These are phyloP conservation scores for Procambarus virginalis DNA, from an alignment of 1,140 invertebrate species.

Conservation along the genomic window DNA sequence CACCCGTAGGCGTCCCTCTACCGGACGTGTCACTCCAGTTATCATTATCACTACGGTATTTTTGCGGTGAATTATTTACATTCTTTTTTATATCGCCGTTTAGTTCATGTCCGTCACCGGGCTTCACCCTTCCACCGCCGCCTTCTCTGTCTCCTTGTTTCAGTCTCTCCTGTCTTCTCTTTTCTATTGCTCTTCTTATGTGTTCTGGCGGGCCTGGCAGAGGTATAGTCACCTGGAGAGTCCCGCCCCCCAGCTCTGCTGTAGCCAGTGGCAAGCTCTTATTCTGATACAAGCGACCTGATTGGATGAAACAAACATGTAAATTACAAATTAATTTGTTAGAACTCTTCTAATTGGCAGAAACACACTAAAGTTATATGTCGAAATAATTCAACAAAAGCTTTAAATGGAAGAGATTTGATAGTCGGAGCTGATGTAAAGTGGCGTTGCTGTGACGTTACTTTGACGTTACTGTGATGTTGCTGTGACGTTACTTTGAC, in stretches of 20 bases:
- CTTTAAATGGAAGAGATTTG: no score
- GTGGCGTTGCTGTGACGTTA: no score
- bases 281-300: constrained; percentile 60
- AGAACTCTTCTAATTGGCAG: not conserved
- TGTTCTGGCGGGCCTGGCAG: constrained; percentile 35
- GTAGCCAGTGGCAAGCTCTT: constrained; percentile 33
- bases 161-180: constrained; percentile 6
- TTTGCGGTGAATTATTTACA: not conserved
- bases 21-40: not conserved
- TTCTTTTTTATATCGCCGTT: not conserved
- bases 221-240: constrained; percentile 50
- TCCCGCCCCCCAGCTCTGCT: constrained; percentile 57
- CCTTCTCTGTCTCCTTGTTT: not conserved
- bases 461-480: no score
- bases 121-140: not conserved
- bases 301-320: constrained; percentile 5
- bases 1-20: no score
- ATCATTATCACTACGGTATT: not conserved
- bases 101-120: not conserved
- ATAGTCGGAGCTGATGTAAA: no score
- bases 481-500: no score
- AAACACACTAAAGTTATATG: no score
- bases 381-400: no score
- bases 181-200: constrained; percentile 30
- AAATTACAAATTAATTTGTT: no score